Conservation (phyloP, 2,113 vertebrate species). For the Sceloporus undulatus region DNA sequence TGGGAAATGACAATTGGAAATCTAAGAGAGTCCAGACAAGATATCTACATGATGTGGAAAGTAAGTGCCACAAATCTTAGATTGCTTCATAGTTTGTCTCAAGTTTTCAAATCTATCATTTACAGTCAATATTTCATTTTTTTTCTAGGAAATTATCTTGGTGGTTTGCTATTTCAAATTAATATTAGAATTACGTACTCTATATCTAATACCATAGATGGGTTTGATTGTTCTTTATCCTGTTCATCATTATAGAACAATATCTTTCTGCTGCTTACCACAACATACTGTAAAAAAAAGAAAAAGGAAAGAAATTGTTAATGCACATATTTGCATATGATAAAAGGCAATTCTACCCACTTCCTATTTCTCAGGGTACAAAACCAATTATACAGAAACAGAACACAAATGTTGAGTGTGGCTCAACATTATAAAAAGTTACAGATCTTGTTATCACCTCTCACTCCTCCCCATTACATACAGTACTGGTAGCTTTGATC, state of each 20-base stretch:
- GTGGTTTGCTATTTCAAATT: conserved; percentile 34
- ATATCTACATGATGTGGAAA: neutral
- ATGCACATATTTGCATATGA: neutral
- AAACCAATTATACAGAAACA: neutral
- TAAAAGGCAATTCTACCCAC: neutral
- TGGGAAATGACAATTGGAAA: neutral
- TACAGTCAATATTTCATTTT: neutral
- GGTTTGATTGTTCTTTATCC: conserved; percentile 97
- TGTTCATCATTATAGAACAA: conserved; percentile 98
- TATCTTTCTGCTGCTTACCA: conserved; percentile 99
- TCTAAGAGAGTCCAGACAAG: neutral
- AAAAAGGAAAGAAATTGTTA: conserved; percentile 48
- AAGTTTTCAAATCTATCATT: conserved; percentile 8
- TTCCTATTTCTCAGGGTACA: neutral
- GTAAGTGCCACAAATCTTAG: neutral
- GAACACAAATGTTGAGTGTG: neutral
- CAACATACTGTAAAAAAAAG: conserved; percentile 89
- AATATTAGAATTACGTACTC: conserved; percentile 87
- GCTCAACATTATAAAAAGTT: neutral
- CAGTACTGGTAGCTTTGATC: neutral
- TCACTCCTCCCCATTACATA: neutral
- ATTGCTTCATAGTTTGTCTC: neutral
- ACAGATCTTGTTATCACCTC: neutral
- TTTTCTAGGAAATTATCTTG: neutral
- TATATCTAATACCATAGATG: conserved; percentile 98